Conservation (phyloP, 2,113 vertebrate genomes). For the Murina feae region DNA sequence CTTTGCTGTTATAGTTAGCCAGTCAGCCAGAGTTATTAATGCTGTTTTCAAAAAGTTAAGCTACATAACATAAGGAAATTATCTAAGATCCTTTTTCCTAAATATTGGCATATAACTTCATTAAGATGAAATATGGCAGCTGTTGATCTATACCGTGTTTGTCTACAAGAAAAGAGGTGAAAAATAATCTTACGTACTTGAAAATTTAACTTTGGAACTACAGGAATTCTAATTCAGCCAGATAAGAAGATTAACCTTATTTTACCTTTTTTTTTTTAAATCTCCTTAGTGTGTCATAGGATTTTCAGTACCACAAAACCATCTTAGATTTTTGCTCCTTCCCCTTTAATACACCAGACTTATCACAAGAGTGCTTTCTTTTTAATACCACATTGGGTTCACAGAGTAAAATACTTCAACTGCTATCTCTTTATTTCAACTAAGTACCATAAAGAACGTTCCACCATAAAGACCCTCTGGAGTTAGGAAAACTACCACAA, state of each 20-base stretch:
- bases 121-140: constrained; percentile 41
- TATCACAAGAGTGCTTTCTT: constrained; percentile 46
- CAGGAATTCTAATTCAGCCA: constrained; percentile 33
- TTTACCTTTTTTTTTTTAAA: not conserved
- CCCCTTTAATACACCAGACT: not conserved
- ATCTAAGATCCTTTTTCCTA: not conserved
- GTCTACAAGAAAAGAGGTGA: constrained; percentile 41
- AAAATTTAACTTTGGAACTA: constrained; percentile 41
- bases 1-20: not conserved
- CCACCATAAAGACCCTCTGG: constrained; percentile 2
- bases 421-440: constrained; percentile 15
- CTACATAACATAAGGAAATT: constrained; percentile 29
- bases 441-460: constrained; percentile 41
- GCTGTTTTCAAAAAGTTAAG: constrained; percentile 10
- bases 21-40: not conserved
- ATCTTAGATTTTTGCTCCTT: constrained; percentile 44
- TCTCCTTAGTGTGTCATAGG: not conserved
- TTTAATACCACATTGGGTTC: not conserved
- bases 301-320: constrained; percentile 30
- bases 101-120: constrained; percentile 24
- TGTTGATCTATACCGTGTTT: constrained; percentile 31
- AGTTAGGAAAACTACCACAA: constrained; percentile 61
- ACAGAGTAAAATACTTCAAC: constrained; percentile 24
- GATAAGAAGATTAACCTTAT: not conserved
- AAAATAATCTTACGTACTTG: constrained; percentile 49